Percentiles rank a stretch among this genome's conserved stretches.
Evolutionary conservation across 1,140 invertebrate species (phyloP).

Genomic region (Drosophila tsacasi): DNA sequence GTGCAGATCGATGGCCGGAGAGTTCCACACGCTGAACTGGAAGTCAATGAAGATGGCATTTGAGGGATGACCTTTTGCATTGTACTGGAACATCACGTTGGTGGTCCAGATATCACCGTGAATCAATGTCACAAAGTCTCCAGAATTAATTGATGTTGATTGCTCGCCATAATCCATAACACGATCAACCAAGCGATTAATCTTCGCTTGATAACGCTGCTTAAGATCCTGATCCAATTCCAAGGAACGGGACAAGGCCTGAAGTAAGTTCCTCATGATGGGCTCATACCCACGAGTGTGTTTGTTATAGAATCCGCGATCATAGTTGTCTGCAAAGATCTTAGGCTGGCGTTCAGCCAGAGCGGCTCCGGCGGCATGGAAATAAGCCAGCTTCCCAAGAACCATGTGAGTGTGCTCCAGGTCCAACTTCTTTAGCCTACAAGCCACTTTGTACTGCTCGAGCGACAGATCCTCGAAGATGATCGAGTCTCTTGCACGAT

Average conservation of each 20-base stretch:
- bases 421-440: constrained; percentile 86
- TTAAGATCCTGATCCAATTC: constrained; percentile 39
- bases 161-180: constrained; percentile 62
- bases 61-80: constrained; percentile 44
- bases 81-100: constrained; percentile 89
- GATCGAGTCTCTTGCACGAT: constrained; percentile 53
- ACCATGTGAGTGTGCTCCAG: constrained; percentile 85
- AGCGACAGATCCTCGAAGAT: constrained; percentile 37
- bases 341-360: constrained; percentile 39
- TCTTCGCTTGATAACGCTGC: constrained; percentile 57
- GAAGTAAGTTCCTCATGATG: constrained; percentile 49
- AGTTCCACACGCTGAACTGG: constrained; percentile 29
- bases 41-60: constrained; percentile 75
- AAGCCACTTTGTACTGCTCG: constrained; percentile 86
- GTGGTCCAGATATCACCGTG: constrained; percentile 89
- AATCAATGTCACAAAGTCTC: constrained; percentile 87
- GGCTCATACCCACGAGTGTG: constrained; percentile 47
- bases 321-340: constrained; percentile 57
- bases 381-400: constrained; percentile 86
- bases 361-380: constrained; percentile 85
- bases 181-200: constrained; percentile 35
- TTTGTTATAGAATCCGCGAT: constrained; percentile 64
- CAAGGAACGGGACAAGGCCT: constrained; percentile 40
- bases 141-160: constrained; percentile 57
- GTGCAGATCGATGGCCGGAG: constrained; percentile 26